Evolutionary conservation across 2,113 vertebrate species (phyloP), one percentile per base, ranked within the genome.

Genomic region (Furnarius figulus): DNA sequence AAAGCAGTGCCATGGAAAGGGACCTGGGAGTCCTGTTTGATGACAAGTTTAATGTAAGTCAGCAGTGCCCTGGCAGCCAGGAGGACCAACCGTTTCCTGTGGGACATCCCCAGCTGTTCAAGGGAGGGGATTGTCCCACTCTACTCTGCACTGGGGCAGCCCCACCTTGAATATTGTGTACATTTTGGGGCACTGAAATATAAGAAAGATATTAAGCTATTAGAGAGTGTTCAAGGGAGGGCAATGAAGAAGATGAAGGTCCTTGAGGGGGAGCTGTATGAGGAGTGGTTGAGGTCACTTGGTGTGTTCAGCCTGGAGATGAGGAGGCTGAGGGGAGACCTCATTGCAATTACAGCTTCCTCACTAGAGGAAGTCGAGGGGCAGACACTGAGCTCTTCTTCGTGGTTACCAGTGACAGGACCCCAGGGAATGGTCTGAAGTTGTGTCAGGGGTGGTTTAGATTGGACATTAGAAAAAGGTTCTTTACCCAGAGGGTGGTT

Each of bases 81-180:
- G 58, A 59, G n/a, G 58, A 33, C 14, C 58, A 59, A 37, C 58
- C 14, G 9, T 59, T 23, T 59, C n/a, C n/a, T 37, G 58, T 9
- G 14, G 33, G n/a, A 14, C n/a, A 35, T 59, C 58, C 5, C 14
- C 22, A 59, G 23, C 3, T 3, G 3, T 22, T 16, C 2, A 3
- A 59, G n/a, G 58, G n/a, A 37, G 58, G 15, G 14, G 23, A 59
- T 37, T 59, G 58, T 59, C 23, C 23, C 2, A 6, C n/a, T 37
- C 58, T 59, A n/a, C 58, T 59, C 58, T 37, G 58, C 6, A 25
- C 9, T 37, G 58, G n/a, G 6, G 6, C 4, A 4, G 9, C 58
- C 58, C 37, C 58, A 61, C 23, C 9, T 25, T 37, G 23, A 25
- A 61, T 37, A 37, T 17, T 25, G n/a, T 61, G 23, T 59, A 23